Evolutionary conservation across 92 coral and sea anemone genomes (phyloP), one percentile per base, ranked within the genome.

Genomic region (Blastomussa wellsi): DNA sequence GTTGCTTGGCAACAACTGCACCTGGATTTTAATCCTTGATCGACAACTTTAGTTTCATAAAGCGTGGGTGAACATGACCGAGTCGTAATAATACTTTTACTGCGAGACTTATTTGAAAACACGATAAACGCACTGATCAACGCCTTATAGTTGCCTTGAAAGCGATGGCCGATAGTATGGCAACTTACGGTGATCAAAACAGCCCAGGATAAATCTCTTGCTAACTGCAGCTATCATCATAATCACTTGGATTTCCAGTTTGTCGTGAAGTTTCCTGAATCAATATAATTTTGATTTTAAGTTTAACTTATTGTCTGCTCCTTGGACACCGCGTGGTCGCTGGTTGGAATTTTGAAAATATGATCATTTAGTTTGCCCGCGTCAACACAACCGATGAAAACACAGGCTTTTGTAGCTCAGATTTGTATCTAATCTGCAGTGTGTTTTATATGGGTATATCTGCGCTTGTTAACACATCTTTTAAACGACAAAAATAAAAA

Each of bases 271-370:
- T n/a, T 0, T 51, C 22, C 57, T 51, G 14, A 14, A 51, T 14
- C 2, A 14, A 14, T 3, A 51, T 51, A 51, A 51, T 51, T 0
- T 51, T 65, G 70, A 9, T 26, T n/a, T 65, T 28, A 65, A 0
- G 5, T 68, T 12, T 36, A 32, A 4, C 2, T 35, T 35, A 8
- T 4, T 38, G 44, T 70, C 35, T 29, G 42, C 17, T 38, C 37
- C 75, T 70, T 35, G 75, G 75, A 70, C 4, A 70, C 75, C 75
- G 36, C 75, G 75, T 70, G 75, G 48, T 17, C 4, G 48, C 75
- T 70, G 75, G 75, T 70, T 37, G 75, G 28, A 70, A 70, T 48
- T 16, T 70, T 6, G 8, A 38, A 70, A 17, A 70, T 35, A 70
- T 70, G 44, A 20, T 19, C 15, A 33, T 38, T 19, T 70, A 70